Conservation (phyloP, 1,140 invertebrate species). For the Drosophila teissieri region DNA sequence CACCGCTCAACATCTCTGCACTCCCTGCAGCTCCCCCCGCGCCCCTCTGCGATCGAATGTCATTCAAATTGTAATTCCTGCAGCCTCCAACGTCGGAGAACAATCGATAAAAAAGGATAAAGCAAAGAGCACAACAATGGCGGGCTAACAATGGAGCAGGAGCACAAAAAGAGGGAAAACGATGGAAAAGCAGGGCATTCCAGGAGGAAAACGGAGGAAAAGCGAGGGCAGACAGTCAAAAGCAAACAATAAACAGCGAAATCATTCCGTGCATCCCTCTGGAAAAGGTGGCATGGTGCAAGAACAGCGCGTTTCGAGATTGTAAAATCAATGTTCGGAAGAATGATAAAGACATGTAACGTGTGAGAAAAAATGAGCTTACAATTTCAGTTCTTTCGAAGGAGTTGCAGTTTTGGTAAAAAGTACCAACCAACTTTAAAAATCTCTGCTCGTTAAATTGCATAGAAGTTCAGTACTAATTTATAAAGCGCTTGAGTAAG, state of each 20-base stretch:
- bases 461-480: too few relatives aligned
- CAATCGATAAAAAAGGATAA: conserved; percentile 63
- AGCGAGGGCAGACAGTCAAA: conserved; percentile 44
- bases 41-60: conserved; percentile 62
- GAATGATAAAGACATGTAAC: not conserved
- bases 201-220: conserved; percentile 8
- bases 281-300: conserved; percentile 8
- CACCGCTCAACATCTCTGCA: not conserved
- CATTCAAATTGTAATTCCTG: conserved; percentile 64
- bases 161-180: conserved; percentile 18
- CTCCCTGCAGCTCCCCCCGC: not conserved
- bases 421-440: too few relatives aligned
- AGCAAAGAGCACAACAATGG: conserved; percentile 58
- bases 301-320: conserved; percentile 23
- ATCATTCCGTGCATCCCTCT: conserved; percentile 20
- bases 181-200: not conserved
- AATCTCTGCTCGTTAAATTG: not conserved
- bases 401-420: not conserved
- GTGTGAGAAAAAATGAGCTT: not conserved
- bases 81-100: conserved; percentile 45
- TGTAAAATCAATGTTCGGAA: conserved; percentile 13
- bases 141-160: conserved; percentile 45
- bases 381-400: not conserved
- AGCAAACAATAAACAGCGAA: conserved; percentile 51
- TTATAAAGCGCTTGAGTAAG: too few relatives aligned